Evolutionary conservation across 2,888 invertebrate genomes (phyloP).

Genomic region (Mythimna albipuncta): DNA sequence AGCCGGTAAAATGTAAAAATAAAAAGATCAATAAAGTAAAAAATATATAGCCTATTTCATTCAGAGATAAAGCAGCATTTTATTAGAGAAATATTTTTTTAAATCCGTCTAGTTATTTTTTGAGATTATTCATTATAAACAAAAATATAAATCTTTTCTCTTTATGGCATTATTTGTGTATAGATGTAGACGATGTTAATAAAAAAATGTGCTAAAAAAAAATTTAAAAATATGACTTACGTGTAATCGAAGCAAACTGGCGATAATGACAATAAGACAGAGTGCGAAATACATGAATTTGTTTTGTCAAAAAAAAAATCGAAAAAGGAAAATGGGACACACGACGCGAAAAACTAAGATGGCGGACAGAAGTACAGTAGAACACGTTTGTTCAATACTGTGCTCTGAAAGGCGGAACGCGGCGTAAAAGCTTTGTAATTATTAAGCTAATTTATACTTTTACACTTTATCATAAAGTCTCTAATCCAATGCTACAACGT

Average conservation of each 20-base stretch:
- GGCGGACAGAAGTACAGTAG: background rate
- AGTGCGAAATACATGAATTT: constrained; percentile 87
- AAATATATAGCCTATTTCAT: no score
- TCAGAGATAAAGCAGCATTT: no score
- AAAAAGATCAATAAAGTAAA: background rate
- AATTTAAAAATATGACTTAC: constrained; percentile 76
- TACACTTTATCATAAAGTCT: constrained; percentile 12
- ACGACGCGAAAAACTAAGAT: constrained; percentile 3
- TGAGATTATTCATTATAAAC: no score
- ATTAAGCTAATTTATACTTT: constrained; percentile 4
- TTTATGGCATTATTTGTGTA: no score
- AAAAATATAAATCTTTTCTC: no score
- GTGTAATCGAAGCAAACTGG: constrained; percentile 85
- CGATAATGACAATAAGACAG: constrained; percentile 85
- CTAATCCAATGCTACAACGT: constrained; percentile 30
- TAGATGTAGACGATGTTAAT: no score
- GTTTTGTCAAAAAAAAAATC: constrained; percentile 39
- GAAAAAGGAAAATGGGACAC: background rate
- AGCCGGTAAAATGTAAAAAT: background rate
- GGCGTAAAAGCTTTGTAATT: background rate
- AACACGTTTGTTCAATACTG: background rate
- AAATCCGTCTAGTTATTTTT: no score
- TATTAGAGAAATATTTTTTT: no score
- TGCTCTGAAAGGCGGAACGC: background rate
- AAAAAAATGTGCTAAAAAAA: background rate